Base-by-base conservation (phyloP, 1,140 invertebrate genomes). In the Drosophila nasuta region DNA sequence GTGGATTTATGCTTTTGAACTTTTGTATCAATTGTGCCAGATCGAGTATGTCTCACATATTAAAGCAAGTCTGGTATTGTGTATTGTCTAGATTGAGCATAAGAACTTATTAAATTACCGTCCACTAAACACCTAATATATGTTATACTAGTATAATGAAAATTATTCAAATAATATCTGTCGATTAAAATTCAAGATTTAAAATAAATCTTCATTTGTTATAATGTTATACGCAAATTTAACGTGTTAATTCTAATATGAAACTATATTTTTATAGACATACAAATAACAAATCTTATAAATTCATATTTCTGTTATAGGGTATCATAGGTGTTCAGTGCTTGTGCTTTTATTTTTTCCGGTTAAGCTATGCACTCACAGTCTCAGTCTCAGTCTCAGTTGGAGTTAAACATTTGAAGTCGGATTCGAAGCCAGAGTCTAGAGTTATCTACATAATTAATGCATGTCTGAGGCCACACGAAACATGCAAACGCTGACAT, bases 401-500 rank as follows among this genome's bases (percentile, higher is more conserved):
- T 54, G 64, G 13, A 75, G 80, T 65, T 54, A 48, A 25, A 48
- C 2, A 64, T 54, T 60, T 20, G 13, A 5, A 68, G 64, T 28
- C 13, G 10, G 7, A 68, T 63, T 67, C 51, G 33, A 17, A 73
- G 60, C 48, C 73, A 62, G 17, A 56, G 68, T 56, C 51, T 38
- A 77, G 1, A 54, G 80, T 68, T 87, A 87, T 87, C 83, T 88
- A 88, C 80, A 89, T 88, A 87, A 87, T 87, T 87, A 87, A 87
- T 87, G 83, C 83, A 87, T 88, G 83, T 88, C 81, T 82, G 77
- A 74, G 83, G 83, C 83, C 77, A 88, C 83, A 87, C 83, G 83
- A 87, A 88, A 79, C 83, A 88, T 82, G 79, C 82, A 87, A 87
- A 83, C 80, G 64, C 83, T 87, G 83, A 87, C 83, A 87, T 87